These are phyloP conservation scores for Podarcis muralis DNA, from an alignment of 2,113 vertebrate genomes.

Conservation along the genomic window DNA sequence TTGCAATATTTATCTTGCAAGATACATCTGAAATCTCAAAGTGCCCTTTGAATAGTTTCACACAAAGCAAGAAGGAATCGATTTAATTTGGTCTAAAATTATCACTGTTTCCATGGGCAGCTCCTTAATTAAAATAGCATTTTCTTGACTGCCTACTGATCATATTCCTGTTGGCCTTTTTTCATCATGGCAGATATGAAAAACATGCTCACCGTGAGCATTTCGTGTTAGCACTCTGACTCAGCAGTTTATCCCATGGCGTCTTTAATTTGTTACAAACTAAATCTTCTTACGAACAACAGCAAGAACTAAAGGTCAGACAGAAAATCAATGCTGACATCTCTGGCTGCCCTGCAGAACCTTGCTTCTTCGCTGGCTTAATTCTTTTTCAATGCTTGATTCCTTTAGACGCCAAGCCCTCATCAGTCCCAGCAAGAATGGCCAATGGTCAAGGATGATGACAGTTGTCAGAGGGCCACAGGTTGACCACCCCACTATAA, in stretches of 20 bases:
- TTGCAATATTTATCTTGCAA: background rate
- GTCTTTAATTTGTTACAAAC: conserved; percentile 65
- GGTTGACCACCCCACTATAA: background rate
- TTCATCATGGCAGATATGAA: background rate
- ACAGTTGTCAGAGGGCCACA: background rate
- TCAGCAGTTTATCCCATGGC: conserved; percentile 57
- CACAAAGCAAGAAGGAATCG: background rate
- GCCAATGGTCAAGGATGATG: background rate
- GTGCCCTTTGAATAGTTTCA: background rate
- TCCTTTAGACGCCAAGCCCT: background rate
- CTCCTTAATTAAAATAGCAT: conserved; percentile 13
- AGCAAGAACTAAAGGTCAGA: conserved; percentile 58
- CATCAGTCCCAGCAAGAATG: background rate
- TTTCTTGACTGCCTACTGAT: conserved; percentile 21
- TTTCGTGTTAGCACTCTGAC: conserved; percentile 31
- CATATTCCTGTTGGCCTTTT: fast-evolving
- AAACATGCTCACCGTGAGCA: conserved; percentile 26
- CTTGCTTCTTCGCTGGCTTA: conserved; percentile 53
- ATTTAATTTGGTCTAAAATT: background rate
- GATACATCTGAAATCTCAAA: background rate
- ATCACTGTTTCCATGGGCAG: background rate
- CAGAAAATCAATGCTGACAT: conserved; percentile 65
- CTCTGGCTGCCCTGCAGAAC: conserved; percentile 55
- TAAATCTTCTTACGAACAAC: conserved; percentile 48
- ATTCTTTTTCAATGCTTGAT: conserved; percentile 37